Evolutionary conservation across 2,888 invertebrate genomes (phyloP), one percentile per base, ranked within the genome.

Genomic region (Drosophila siamana): DNA sequence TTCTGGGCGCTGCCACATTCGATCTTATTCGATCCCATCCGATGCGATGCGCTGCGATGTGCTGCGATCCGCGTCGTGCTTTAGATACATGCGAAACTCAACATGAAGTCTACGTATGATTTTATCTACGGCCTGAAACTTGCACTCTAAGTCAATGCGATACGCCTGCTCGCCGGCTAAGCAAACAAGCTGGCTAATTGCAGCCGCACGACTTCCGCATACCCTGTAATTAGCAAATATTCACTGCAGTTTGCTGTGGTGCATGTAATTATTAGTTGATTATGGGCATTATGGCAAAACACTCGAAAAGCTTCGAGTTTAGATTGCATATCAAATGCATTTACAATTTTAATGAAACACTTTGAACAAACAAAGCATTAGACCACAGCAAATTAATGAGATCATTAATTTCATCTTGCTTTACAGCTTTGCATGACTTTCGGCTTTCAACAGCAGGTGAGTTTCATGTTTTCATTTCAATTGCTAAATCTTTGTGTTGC

Each of bases 91-190:
- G 52, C 19, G 19, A 48, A 73, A 54, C 56, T 24, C 43, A 47
- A 46, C 56, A 57, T n/a, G 55, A 57, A 55, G 62, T 43, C 46
- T 62, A 62, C 60, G 60, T 69, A 74, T 88, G 83, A 88, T 83
- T 74, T 83, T 83, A 83, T 83, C 83, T 86, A 44, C 43, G 36
- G n/a, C 19, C 30, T 64, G 56, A 56, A 63, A 46, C 66, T 59
- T 51, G 19, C 52, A 38, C 41, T 30, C 43, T 33, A 43, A 59
- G 24, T 33, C n/a, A 33, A 33, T 33, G 22, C 50, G 36, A 69
- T 47, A 7, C 69, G 62, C 44, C 59, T 43, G 62, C 26, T 68
- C 30, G 0, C 7, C 2, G 40, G 48, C 52, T 50, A 57, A 51
- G 40, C 43, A 51, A 63, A 54, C 62, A 57, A 56, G 33, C 13